These are phyloP conservation scores for Malthinus seriepunctatus DNA, from an alignment of 2,888 invertebrate genomes.

Conservation along the genomic window DNA sequence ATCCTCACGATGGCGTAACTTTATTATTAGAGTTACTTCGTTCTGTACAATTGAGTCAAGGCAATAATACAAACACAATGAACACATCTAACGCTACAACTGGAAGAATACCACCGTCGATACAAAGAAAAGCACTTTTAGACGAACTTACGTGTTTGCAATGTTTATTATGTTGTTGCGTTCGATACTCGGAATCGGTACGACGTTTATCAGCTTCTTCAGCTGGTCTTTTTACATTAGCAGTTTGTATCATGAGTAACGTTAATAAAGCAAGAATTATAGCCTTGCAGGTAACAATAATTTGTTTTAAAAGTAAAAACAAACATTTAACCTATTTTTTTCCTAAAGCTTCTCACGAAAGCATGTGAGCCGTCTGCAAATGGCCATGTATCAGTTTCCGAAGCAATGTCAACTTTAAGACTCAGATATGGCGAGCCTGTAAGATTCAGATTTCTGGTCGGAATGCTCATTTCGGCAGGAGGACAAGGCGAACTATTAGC, in stretches of 20 bases:
- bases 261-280: constrained; percentile 83
- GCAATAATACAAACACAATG: constrained; percentile 55
- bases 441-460: constrained; percentile 86
- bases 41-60: constrained; percentile 81
- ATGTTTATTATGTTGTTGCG: constrained; percentile 80
- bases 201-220: constrained; percentile 76
- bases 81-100: constrained; percentile 47
- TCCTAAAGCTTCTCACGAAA: constrained; percentile 75
- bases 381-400: constrained; percentile 86
- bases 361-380: constrained; percentile 75
- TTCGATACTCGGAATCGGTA: constrained; percentile 78
- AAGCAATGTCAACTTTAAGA: constrained; percentile 86
- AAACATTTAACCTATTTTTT: not conserved
- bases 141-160: constrained; percentile 90
- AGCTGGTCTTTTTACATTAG: constrained; percentile 81
- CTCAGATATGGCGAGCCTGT: constrained; percentile 91
- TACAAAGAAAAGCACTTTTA: constrained; percentile 73
- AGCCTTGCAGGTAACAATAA: constrained; percentile 73
- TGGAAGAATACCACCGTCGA: constrained; percentile 65
- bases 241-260: constrained; percentile 86
- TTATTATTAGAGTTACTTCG: constrained; percentile 83
- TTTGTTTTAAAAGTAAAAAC: constrained; percentile 16
- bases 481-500: constrained; percentile 71
- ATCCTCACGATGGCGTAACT: constrained; percentile 86
- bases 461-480: constrained; percentile 81